Conservation (phyloP, 1,140 invertebrate genomes). For the Listronotus oregonensis region DNA sequence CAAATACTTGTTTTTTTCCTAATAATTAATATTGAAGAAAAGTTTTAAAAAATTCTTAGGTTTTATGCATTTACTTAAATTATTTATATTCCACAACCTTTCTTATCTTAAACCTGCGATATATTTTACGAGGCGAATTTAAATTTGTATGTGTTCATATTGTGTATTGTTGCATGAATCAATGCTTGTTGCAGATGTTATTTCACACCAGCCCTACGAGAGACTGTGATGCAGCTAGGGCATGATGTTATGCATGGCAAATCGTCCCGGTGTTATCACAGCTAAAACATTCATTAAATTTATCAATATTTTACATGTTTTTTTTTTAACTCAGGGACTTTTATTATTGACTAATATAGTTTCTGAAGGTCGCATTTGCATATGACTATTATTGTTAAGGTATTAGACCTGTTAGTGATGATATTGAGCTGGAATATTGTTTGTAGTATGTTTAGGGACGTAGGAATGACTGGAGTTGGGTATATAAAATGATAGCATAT, state of each 20-base stretch:
- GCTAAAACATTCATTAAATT: background rate
- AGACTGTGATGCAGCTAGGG: constrained; percentile 65
- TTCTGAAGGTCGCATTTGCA: background rate
- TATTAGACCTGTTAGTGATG: background rate
- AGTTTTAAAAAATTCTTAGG: too few species aligned
- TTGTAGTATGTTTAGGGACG: too few species aligned
- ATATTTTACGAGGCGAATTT: too few species aligned
- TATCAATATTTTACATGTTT: constrained; percentile 3
- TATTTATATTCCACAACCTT: too few species aligned
- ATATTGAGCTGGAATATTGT: too few species aligned
- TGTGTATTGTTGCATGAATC: constrained; percentile 51
- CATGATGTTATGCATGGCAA: constrained; percentile 34
- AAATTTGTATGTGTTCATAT: too few species aligned
- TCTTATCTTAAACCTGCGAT: too few species aligned
- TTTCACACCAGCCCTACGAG: constrained; percentile 86
- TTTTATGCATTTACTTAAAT: too few species aligned
- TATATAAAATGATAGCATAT: too few species aligned
- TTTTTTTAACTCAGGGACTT: constrained; percentile 8
- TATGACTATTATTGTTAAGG: background rate
- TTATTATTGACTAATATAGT: constrained; percentile 3
- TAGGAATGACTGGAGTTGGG: too few species aligned
- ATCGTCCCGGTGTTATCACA: constrained; percentile 7
- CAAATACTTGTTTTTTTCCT: too few species aligned
- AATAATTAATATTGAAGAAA: too few species aligned
- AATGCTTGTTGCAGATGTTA: constrained; percentile 80